Evolutionary conservation across 2,888 invertebrate genomes (phyloP).

Genomic region (Ormyrus thymus): DNA sequence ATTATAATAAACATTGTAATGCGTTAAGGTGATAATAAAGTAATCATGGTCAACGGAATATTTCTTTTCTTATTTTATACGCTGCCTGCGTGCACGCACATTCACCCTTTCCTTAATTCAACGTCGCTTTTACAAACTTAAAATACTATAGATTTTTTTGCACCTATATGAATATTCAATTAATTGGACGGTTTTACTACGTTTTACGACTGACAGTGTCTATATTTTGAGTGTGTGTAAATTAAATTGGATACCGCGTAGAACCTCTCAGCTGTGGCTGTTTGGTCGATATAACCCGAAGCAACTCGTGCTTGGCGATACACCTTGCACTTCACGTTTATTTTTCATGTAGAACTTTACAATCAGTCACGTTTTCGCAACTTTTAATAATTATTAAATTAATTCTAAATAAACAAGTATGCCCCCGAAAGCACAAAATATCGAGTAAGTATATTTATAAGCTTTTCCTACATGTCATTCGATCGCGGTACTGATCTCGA

Average conservation of each 20-base stretch:
- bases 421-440: too few species aligned
- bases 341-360: slow-evolving; percentile 12
- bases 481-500: not conserved
- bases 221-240: too few species aligned
- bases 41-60: slow-evolving; percentile 29
- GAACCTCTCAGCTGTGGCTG: slow-evolving; percentile 4
- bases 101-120: not conserved
- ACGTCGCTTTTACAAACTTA: not conserved
- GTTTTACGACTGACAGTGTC: too few species aligned
- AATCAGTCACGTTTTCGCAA: not conserved
- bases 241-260: too few species aligned
- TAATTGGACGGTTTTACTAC: too few species aligned
- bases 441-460: too few species aligned
- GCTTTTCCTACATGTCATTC: too few species aligned
- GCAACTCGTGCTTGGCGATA: not conserved
- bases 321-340: slow-evolving; percentile 40
- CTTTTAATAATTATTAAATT: slow-evolving; percentile 5
- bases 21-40: slow-evolving; percentile 56
- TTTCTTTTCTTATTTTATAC: slow-evolving; percentile 15
- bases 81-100: not conserved
- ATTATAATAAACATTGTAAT: slow-evolving; percentile 51
- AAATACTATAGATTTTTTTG: not conserved
- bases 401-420: not conserved
- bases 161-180: not conserved
- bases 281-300: slow-evolving; percentile 45